Evolutionary conservation across 37 sponge, comb jelly and placozoan genomes (phyloP).

Genomic region (Aplysina aerophoba): DNA sequence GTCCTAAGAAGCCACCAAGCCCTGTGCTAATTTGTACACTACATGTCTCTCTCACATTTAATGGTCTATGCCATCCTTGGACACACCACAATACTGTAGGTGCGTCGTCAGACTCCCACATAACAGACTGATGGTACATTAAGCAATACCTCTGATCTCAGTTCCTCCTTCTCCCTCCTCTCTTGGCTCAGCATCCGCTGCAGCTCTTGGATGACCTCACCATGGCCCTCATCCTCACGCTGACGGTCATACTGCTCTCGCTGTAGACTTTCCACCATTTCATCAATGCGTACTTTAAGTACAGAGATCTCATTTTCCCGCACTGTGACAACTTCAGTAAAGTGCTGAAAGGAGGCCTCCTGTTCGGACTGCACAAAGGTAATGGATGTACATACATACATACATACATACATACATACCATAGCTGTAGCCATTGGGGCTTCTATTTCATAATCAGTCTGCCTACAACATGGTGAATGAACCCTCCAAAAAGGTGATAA

Average conservation of each 20-base stretch:
- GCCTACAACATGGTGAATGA: too few relatives aligned
- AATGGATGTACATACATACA: background rate
- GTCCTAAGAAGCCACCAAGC: too few relatives aligned
- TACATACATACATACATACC: background rate
- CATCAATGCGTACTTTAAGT: background rate
- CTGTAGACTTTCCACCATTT: slow-evolving; percentile 26
- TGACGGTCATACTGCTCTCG: slow-evolving; percentile 62
- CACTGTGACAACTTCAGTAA: background rate
- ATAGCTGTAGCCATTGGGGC: background rate
- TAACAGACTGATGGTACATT: too few relatives aligned
- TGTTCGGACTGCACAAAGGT: slow-evolving; percentile 5
- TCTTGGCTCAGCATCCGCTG: slow-evolving; percentile 69
- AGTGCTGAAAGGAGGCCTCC: background rate
- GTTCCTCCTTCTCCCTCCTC: slow-evolving; percentile 43
- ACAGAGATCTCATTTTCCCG: background rate
- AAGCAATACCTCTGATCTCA: slow-evolving; percentile 53
- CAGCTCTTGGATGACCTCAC: slow-evolving; percentile 78
- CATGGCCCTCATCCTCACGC: slow-evolving; percentile 67
- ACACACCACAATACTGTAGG: too few relatives aligned
- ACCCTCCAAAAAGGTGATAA: too few relatives aligned
- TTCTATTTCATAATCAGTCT: too few relatives aligned
- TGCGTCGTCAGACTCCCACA: too few relatives aligned
- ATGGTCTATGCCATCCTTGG: too few relatives aligned
- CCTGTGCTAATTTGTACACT: too few relatives aligned
- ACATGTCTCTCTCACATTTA: too few relatives aligned